Evolutionary conservation across 2,113 vertebrate species (phyloP).

Genomic region (Misgurnus mizolepis): DNA sequence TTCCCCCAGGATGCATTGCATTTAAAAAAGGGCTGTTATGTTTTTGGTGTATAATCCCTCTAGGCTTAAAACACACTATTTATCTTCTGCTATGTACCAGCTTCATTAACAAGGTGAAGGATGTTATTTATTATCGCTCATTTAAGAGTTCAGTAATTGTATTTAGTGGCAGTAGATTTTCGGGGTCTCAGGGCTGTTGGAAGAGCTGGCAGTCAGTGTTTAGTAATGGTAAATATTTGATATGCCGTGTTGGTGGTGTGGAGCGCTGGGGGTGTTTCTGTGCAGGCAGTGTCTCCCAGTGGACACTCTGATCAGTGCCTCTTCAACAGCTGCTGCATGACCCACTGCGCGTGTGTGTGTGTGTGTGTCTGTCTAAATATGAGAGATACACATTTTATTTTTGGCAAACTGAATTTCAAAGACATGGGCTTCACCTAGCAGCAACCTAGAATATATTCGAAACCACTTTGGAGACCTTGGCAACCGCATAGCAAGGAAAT

Average conservation of each 20-base stretch:
- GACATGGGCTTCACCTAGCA: no score
- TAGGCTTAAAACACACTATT: background rate
- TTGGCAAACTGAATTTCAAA: no score
- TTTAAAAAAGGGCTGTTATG: background rate
- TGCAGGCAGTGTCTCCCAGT: constrained; percentile 58
- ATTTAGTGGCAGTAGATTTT: background rate
- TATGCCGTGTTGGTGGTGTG: constrained; percentile 24
- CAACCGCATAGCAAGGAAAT: no score
- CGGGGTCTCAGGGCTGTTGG: constrained; percentile 21
- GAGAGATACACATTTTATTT: no score
- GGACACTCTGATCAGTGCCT: constrained; percentile 53
- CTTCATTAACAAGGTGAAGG: background rate
- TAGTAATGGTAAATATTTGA: constrained; percentile 50
- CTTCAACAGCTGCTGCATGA: constrained; percentile 46
- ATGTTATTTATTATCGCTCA: background rate
- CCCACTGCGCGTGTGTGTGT: constrained; percentile 4
- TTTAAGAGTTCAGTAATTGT: background rate
- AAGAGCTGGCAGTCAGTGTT: constrained; percentile 41
- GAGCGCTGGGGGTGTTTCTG: constrained; percentile 36
- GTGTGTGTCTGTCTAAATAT: constrained; percentile 5
- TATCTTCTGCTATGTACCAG: no score
- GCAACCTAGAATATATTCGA: no score
- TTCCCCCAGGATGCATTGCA: constrained; percentile 13
- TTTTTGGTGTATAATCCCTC: background rate
- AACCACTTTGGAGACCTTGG: no score